These are phyloP conservation scores for Ophiothrix spiculata DNA, from an alignment of 35 echinoderm and acorn worm genomes.

Conservation along the genomic window DNA sequence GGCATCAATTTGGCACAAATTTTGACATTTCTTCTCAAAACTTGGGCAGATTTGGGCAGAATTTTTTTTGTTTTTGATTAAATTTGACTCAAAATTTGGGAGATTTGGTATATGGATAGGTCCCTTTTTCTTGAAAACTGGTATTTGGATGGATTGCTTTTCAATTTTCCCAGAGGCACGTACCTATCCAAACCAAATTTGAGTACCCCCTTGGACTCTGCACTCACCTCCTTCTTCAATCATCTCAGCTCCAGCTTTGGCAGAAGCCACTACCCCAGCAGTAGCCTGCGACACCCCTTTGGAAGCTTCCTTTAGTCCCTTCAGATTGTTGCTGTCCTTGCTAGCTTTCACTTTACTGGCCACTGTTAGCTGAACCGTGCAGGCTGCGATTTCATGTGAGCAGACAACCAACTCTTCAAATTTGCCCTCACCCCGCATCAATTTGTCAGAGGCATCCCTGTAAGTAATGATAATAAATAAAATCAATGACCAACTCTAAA, in stretches of 20 bases:
- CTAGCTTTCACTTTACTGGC: slow-evolving; percentile 80
- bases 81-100: too few relatives aligned
- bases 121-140: too few relatives aligned
- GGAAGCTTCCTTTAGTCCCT: slow-evolving; percentile 65
- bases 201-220: too few relatives aligned
- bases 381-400: slow-evolving; percentile 92
- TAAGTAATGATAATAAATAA: slow-evolving; percentile 7
- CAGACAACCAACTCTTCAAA: slow-evolving; percentile 93
- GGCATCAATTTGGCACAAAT: too few relatives aligned
- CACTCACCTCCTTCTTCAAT: slow-evolving; percentile 87
- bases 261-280: slow-evolving; percentile 78
- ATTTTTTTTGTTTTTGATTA: too few relatives aligned
- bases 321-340: slow-evolving; percentile 77
- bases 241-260: slow-evolving; percentile 94
- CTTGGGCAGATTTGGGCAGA: too few relatives aligned
- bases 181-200: too few relatives aligned
- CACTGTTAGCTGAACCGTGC: slow-evolving; percentile 86
- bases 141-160: too few relatives aligned
- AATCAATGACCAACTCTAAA: too few relatives aligned
- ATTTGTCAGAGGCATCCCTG: slow-evolving; percentile 87
- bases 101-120: too few relatives aligned
- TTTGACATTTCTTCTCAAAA: too few relatives aligned
- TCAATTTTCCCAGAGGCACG: too few relatives aligned
- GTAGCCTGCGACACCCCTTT: slow-evolving; percentile 73
- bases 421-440: slow-evolving; percentile 80